These are phyloP conservation scores for Rhopalosiphum nymphaeae DNA, from an alignment of 2,888 invertebrate species.

Conservation along the genomic window DNA sequence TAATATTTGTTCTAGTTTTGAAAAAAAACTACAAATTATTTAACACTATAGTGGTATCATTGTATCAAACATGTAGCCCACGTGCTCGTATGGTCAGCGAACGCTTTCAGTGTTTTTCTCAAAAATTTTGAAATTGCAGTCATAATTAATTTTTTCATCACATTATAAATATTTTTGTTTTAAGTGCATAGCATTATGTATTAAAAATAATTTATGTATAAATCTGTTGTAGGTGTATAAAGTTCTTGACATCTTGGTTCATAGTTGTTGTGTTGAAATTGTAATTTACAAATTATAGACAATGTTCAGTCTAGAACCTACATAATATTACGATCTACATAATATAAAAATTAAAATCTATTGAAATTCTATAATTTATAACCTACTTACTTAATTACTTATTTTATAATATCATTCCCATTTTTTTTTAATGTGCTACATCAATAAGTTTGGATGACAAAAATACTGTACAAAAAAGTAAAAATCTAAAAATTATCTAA, in stretches of 20 bases:
- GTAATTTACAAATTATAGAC: background rate
- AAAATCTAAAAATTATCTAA: background rate
- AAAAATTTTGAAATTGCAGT: too few relatives aligned
- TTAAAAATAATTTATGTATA: background rate
- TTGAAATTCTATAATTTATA: background rate
- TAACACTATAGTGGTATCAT: too few relatives aligned
- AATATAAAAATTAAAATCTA: background rate
- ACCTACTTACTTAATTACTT: background rate
- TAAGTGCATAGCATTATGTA: background rate
- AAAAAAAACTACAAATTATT: too few relatives aligned
- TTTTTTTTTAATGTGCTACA: background rate
- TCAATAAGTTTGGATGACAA: background rate
- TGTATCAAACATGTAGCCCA: too few relatives aligned
- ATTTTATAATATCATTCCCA: background rate
- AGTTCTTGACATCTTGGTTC: background rate
- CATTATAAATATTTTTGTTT: background rate
- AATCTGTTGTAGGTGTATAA: background rate
- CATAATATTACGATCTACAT: background rate
- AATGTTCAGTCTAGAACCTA: background rate
- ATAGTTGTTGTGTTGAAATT: background rate
- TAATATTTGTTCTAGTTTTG: too few relatives aligned
- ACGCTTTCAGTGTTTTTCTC: too few relatives aligned
- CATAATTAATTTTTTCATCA: background rate
- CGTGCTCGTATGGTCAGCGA: too few relatives aligned
- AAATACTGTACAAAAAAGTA: background rate